Base-by-base conservation (phyloP, 2,888 invertebrate species). In the Platycheirus rosarum region DNA sequence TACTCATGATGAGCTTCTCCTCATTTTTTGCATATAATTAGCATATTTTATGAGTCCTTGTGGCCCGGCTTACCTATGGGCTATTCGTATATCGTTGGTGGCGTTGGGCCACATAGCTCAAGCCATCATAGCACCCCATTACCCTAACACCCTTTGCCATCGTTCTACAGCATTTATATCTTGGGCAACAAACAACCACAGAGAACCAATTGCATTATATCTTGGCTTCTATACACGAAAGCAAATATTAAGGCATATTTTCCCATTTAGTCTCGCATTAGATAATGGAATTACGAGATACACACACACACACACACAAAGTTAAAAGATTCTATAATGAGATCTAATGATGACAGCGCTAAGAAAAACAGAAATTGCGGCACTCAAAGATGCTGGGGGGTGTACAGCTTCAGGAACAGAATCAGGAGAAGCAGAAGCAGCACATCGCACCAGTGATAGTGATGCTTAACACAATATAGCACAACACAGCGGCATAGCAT, bases 261-360 rank as follows among this genome's bases (percentile, higher is more conserved):
- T 68, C 57, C 68, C 76, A 82, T 82, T 82, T 68, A 73, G 62
- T 51, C 77, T 48, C 63, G 82, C 71, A 68, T 82, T 82, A 77
- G 68, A 77, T 77, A 82, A 77, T 77, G 78, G 69, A 84, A 60
- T 74, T 84, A 78, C 69, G 73, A 73, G 69, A 35, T 60, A 37
- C 51, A 68, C 71, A 46, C 20, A 77, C 63, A 71, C 44, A 63
- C 71, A 46, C 48, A 77, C 63, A 75, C 73, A 73, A 63, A 80
- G n/a, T n/a, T n/a, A 85, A 75, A 82, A 78, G 84, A 85, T 84
- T 84, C 66, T 73, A 70, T 85, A 85, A 85, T 85, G 85, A 85
- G 84, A 85, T 84, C 85, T 84, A 85, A 85, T 84, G 85, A 84
- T 82, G 85, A 85, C 85, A 84, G 65, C 65, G 57, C 51, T 73